These are phyloP conservation scores for Leontocebus nigricollis DNA, from an alignment of 2,797 vertebrate genomes.

Conservation along the genomic window DNA sequence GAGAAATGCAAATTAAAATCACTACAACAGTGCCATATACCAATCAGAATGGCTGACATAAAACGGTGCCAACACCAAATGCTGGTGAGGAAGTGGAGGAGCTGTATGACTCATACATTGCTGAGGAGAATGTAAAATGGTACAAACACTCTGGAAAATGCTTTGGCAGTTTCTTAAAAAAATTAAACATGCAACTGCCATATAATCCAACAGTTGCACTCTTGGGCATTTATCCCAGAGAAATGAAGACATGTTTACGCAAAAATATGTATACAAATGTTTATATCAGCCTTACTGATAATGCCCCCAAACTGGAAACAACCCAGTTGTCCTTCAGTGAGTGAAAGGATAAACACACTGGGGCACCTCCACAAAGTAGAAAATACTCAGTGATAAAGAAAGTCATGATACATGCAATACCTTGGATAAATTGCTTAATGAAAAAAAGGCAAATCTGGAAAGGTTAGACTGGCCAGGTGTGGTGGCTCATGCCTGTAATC, in stretches of 20 bases:
- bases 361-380: not conserved
- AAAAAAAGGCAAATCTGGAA: not conserved
- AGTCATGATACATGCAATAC: not conserved
- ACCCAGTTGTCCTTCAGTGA: not conserved
- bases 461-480: not conserved
- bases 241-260: not conserved
- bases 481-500: not conserved
- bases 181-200: not conserved
- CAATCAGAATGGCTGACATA: not conserved
- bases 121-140: not conserved
- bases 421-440: not conserved
- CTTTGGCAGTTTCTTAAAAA: not conserved
- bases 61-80: not conserved
- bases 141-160: not conserved
- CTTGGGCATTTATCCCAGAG: not conserved
- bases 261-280: not conserved
- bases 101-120: not conserved
- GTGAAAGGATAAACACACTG: not conserved
- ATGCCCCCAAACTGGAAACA: not conserved
- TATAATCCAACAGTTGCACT: not conserved
- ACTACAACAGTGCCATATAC: not conserved
- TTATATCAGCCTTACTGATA: not conserved
- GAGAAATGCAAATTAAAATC: not conserved
- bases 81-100: not conserved
- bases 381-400: not conserved